A percentile compares a stretch with the other conserved stretches of the same genome.
phyloP scores from a whole-genome alignment of 2,888 invertebrate species.

The Ennomos erosarius region DNA sequence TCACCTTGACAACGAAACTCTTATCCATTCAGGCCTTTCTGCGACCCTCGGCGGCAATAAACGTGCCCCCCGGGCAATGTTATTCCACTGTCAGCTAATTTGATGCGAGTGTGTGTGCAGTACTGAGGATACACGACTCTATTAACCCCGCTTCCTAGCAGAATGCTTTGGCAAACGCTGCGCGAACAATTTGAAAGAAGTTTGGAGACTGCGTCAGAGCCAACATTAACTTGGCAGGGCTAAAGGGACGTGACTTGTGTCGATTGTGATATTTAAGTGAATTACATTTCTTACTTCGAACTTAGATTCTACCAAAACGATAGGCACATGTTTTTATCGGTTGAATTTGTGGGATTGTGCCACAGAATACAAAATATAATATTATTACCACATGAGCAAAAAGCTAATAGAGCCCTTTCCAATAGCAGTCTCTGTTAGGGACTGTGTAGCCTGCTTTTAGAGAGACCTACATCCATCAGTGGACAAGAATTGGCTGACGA shows the following conservation, averaged over 20 bases:
- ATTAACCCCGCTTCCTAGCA: slow-evolving; percentile 37
- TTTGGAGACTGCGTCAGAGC: slow-evolving; percentile 22
- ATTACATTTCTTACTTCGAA: slow-evolving; percentile 18
- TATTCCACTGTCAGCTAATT: slow-evolving; percentile 58
- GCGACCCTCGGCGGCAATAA: slow-evolving; percentile 55
- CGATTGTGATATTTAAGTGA: slow-evolving; percentile 17
- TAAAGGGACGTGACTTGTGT: slow-evolving; percentile 15
- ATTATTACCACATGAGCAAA: no score
- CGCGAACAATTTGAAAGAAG: slow-evolving; percentile 25
- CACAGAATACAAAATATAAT: no score
- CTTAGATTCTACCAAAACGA: slow-evolving; percentile 7
- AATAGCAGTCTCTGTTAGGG: no score
- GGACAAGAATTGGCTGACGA: no score
- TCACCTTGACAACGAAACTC: slow-evolving; percentile 29
- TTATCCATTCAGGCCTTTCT: slow-evolving; percentile 8
- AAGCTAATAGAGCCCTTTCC: no score
- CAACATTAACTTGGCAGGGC: slow-evolving; percentile 25
- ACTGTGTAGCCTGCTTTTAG: no score
- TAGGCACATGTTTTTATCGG: background rate
- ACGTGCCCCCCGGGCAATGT: slow-evolving; percentile 57
- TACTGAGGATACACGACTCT: slow-evolving; percentile 39
- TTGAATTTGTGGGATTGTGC: no score
- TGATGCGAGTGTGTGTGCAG: slow-evolving; percentile 46
- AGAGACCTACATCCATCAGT: no score
- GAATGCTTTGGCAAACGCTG: slow-evolving; percentile 25